Base-by-base conservation (phyloP, 92 coral and sea anemone genomes). In the Epizoanthus scotinus region DNA sequence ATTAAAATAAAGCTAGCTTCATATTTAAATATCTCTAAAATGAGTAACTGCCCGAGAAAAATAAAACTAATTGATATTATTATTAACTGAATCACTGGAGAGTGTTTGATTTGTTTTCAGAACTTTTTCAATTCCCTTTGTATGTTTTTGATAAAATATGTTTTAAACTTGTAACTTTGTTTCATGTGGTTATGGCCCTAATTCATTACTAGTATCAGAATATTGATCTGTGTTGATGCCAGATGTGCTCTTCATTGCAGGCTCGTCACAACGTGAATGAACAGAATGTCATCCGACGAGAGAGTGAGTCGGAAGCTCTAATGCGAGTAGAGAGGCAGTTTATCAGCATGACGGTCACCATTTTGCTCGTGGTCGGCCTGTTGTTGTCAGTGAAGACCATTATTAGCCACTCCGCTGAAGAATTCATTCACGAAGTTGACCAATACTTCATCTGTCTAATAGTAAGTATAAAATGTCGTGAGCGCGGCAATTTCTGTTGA, bases 261-360 rank as follows among this genome's bases (percentile, higher is more conserved):
- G 92, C 91, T 25, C 95, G 99, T 17, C 83, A 86, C 58, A 86
- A 93, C 70, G 42, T 73, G 42, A 79, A 88, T 29, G 82, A 87
- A 6, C 87, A 86, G 26, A 83, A 86, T 42, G 89, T 93, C n/a
- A 91, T 95, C 40, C 83, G 98, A 40, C 87, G 95, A 2, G 88
- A 90, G 66, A 92, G 91, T 18, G 99, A 95, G 36, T 77, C 88
- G 1, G 86, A 84, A 38, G 80, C 92, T 9, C 73, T 95, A 88
- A 63, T 88, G 84, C 90, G 94, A 27, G 90, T 94, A 20, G 99
- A 95, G 83, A 85, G 92, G 31, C 99, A 95, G 92, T 95, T 95
- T 52, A 80, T 78, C 52, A 93, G 92, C 50, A 94, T 95, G 93
- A 87, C 95, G 1, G 90, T 86, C 4, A 81, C 90, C 36, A 87